These are phyloP conservation scores for Eubasilissa regina DNA, from an alignment of 1,140 invertebrate genomes.

Conservation along the genomic window DNA sequence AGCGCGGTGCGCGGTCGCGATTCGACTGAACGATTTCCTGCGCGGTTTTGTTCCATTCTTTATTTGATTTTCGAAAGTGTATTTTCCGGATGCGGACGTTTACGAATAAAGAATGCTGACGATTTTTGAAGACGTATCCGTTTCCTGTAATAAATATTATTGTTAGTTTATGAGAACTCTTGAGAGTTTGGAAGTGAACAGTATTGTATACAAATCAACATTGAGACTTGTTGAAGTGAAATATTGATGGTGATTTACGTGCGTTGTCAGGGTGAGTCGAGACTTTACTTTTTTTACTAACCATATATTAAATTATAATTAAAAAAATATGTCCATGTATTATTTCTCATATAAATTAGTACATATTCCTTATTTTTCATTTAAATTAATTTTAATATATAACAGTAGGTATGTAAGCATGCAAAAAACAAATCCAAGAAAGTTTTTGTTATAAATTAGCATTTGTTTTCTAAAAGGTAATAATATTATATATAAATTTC, in stretches of 20 bases:
- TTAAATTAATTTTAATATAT: too few species aligned
- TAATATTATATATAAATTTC: too few species aligned
- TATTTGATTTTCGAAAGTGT: background rate
- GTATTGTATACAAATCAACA: background rate
- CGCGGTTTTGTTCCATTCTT: background rate
- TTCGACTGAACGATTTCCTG: constrained; percentile 2
- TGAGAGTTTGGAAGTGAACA: background rate
- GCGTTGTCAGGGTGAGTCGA: constrained; percentile 29
- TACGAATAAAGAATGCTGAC: background rate
- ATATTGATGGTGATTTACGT: constrained; percentile 40
- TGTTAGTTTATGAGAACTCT: background rate
- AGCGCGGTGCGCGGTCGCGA: constrained; percentile 15
- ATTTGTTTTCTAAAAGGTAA: too few species aligned
- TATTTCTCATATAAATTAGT: too few species aligned
- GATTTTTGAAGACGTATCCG: background rate
- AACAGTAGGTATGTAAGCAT: too few species aligned
- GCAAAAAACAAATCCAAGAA: too few species aligned
- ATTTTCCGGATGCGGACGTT: background rate
- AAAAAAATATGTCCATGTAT: background rate
- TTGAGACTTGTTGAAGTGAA: constrained; percentile 20
- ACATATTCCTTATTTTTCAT: too few species aligned
- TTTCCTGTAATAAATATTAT: background rate
- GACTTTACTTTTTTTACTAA: too few species aligned
- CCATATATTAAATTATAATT: background rate
- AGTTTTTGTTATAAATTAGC: too few species aligned